These are phyloP conservation scores for Atherinomorus stipes DNA, from an alignment of 2,113 vertebrate species.

Conservation along the genomic window DNA sequence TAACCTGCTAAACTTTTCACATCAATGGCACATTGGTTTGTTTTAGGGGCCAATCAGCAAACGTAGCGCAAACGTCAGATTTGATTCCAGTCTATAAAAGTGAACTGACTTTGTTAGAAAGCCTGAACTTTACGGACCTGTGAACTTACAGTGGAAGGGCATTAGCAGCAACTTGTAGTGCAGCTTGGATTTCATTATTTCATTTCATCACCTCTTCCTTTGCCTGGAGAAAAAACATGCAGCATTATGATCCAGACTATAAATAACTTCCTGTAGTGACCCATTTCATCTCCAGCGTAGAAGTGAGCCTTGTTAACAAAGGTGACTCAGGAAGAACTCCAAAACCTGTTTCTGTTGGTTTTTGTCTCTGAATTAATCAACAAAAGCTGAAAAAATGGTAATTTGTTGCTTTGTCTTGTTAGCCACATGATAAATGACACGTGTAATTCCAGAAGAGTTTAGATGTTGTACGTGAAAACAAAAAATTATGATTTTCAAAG, in stretches of 20 bases:
- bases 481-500: too few relatives aligned
- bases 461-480: too few relatives aligned
- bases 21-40: too few relatives aligned
- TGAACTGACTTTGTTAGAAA: too few relatives aligned
- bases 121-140: too few relatives aligned
- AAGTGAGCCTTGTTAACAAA: conserved; percentile 23
- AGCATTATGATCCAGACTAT: conserved; percentile 38
- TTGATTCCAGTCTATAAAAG: too few relatives aligned
- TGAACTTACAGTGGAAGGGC: conserved; percentile 10
- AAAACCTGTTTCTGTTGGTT: not conserved
- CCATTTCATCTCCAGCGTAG: conserved; percentile 41
- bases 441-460: too few relatives aligned
- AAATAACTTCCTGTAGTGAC: conserved; percentile 52
- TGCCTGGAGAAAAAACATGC: conserved; percentile 33
- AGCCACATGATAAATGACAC: too few relatives aligned
- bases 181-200: conserved; percentile 33
- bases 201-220: conserved; percentile 44
- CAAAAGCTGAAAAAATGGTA: not conserved
- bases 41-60: too few relatives aligned
- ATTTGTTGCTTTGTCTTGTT: not conserved
- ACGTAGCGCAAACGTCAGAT: too few relatives aligned
- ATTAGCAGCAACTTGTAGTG: conserved; percentile 47
- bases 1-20: too few relatives aligned
- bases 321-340: not conserved
- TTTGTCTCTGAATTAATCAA: not conserved